Evolutionary conservation across 2,113 vertebrate genomes (phyloP), one percentile per base, ranked within the genome.

Genomic region (Plotosus lineatus): DNA sequence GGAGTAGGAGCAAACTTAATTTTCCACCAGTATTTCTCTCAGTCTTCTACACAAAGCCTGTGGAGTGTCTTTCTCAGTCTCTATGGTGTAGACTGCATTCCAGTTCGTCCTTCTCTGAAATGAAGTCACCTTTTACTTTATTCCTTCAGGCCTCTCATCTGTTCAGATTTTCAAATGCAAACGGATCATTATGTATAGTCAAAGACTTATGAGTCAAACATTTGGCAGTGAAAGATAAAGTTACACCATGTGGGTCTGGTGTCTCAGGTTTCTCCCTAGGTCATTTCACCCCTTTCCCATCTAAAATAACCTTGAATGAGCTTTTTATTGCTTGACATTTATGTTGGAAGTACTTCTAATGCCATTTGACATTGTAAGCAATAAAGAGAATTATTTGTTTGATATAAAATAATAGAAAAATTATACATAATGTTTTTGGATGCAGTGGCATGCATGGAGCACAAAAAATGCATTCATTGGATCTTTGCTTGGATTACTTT

Each of bases 261-360:
- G 66, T 23, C 26, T 58, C 66, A 33, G 15, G 21, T 79, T 79
- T 71, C 65, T 23, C 42, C 48, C 11, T 58, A 42, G 15, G 17
- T 40, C 51, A 44, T 69, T 71, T 73, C 36, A 55, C 21, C 36
- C 61, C 26, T 79, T 69, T 79, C 17, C 50, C 56, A 56, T 55
- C 38, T 51, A 46, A 66, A 53, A 33, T 44, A 40, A 69, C 77
- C 48, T 56, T 28, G 1, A 44, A 58, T 36, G 58, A 71, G 51
- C 65, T 58, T 69, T 21, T 33, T 71, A 31, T 26, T 58, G n/a
- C 9, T 56, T 56, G 23, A 21, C 3, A 23, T 69, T 31, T 79
- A 15, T 28, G 28, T 55, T 42, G 15, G 58, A 2, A 79, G 17
- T 14, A 56, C 17, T 46, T 31, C 3, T 11, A 36, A 72, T 46